phyloP scores from a whole-genome alignment of 1,140 invertebrate species.

The Anagrus nilaparvatae region DNA sequence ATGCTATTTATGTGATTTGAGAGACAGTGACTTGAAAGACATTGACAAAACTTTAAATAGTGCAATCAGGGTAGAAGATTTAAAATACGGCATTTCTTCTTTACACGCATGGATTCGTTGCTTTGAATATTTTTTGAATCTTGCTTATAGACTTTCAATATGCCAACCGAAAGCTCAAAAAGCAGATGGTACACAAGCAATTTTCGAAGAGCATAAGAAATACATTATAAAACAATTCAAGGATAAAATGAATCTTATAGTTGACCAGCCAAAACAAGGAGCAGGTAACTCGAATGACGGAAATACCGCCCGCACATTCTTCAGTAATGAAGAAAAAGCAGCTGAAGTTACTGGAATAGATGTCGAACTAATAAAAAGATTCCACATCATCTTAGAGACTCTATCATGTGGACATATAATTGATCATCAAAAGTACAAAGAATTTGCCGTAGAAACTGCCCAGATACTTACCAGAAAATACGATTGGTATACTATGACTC shows the following conservation, averaged over 20 bases:
- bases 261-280: neutral
- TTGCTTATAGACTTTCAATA: neutral
- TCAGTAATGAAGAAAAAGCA: slow-evolving; percentile 18
- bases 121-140: neutral
- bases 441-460: slow-evolving; percentile 19
- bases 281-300: slow-evolving; percentile 22
- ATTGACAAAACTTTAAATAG: neutral
- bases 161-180: neutral
- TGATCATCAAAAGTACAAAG: slow-evolving; percentile 13
- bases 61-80: neutral
- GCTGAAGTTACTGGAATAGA: slow-evolving; percentile 27
- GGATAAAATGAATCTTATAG: neutral
- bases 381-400: slow-evolving; percentile 22
- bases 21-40: neutral
- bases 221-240: neutral
- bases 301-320: slow-evolving; percentile 31
- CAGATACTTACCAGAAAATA: slow-evolving; percentile 21
- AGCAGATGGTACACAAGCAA: neutral
- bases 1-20: no score
- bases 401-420: slow-evolving; percentile 23
- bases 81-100: neutral
- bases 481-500: slow-evolving; percentile 26
- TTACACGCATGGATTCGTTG: neutral
- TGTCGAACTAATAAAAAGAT: slow-evolving; percentile 23
- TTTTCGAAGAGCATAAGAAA: neutral